Conservation (phyloP, 2,888 invertebrate genomes). For the Heliconius cydno region DNA sequence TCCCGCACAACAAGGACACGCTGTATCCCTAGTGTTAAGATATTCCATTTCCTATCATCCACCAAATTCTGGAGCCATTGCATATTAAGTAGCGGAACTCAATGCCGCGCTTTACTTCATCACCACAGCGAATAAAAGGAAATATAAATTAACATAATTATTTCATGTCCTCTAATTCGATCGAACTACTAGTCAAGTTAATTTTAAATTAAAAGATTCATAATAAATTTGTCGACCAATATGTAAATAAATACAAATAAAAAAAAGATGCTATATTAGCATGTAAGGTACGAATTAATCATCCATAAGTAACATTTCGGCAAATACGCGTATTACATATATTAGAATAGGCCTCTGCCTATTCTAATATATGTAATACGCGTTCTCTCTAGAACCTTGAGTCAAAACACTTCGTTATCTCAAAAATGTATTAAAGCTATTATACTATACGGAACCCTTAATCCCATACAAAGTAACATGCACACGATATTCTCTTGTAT, state of each 20-base stretch:
- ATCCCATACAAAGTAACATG: conserved; percentile 12
- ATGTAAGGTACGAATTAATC: no score
- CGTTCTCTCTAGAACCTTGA: no score
- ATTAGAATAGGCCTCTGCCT: neutral
- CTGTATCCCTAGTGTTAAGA: neutral
- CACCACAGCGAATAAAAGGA: neutral
- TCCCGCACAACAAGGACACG: no score
- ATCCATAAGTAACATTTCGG: no score
- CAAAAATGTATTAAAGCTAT: neutral
- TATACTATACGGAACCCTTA: conserved; percentile 26
- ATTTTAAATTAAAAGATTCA: neutral
- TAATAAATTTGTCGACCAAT: no score
- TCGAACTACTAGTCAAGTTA: neutral
- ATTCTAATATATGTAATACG: no score
- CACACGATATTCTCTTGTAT: conserved; percentile 42
- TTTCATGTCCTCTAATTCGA: neutral
- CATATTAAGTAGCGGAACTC: neutral
- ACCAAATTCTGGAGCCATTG: neutral
- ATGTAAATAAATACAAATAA: no score
- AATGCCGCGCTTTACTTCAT: neutral
- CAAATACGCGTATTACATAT: neutral
- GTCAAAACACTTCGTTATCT: neutral
- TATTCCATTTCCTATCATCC: neutral
- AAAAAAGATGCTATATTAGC: no score
- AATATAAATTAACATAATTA: neutral